phyloP scores from a whole-genome alignment of 1,140 invertebrate species.

The Bombus polaris region DNA sequence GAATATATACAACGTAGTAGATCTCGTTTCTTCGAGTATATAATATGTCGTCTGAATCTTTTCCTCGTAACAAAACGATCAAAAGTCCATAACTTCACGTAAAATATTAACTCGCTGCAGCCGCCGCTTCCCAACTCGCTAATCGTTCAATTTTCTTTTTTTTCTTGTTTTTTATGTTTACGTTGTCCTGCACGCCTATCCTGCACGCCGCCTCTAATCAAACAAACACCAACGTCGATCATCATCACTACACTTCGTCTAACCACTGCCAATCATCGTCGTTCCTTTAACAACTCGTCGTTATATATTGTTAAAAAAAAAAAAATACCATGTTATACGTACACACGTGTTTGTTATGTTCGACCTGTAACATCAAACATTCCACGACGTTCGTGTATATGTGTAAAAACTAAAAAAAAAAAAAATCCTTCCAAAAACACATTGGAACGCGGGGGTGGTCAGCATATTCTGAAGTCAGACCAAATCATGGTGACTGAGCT shows the following conservation, averaged over 20 bases:
- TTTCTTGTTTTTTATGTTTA: slow-evolving; percentile 82
- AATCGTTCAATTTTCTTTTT: slow-evolving; percentile 68
- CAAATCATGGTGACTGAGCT: slow-evolving; percentile 64
- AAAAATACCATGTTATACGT: slow-evolving; percentile 9
- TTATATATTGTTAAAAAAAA: slow-evolving; percentile 33
- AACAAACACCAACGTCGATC: slow-evolving; percentile 39
- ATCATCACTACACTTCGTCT: slow-evolving; percentile 46
- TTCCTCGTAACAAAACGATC: slow-evolving; percentile 1
- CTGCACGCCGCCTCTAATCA: slow-evolving; percentile 62
- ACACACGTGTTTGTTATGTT: not conserved
- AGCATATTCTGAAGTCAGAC: slow-evolving; percentile 74
- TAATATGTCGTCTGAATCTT: not conserved
- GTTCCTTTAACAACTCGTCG: slow-evolving; percentile 44
- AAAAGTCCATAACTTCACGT: not conserved
- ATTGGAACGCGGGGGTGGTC: slow-evolving; percentile 21
- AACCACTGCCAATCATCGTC: slow-evolving; percentile 52
- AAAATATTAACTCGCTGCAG: not conserved
- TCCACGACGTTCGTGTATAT: slow-evolving; percentile 12
- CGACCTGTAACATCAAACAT: slow-evolving; percentile 23
- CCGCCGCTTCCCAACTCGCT: slow-evolving; percentile 20
- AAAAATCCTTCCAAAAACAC: not conserved
- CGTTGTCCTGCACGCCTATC: slow-evolving; percentile 75
- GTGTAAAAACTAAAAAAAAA: not conserved
- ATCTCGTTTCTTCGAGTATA: too few species aligned
- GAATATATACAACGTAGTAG: too few species aligned